Evolutionary conservation across 2,888 invertebrate genomes (phyloP), one percentile per base, ranked within the genome.

Genomic region (Dinocampus coccinellae): DNA sequence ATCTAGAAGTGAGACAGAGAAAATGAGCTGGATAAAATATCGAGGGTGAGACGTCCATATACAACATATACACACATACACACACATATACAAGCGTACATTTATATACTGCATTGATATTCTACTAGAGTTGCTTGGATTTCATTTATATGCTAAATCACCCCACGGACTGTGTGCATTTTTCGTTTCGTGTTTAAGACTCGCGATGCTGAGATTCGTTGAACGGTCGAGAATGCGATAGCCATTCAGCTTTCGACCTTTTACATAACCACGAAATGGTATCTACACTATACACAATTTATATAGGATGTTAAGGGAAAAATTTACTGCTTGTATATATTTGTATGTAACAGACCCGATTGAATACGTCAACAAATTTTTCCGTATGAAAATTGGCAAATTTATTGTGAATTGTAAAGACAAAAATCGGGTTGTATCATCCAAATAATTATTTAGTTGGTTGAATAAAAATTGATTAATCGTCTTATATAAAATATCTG

Each of bases 141-240:
- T 83, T 84, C 83, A 84, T 84, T 84, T 84, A 84, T 84, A 84
- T 84, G 83, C 83, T 83, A 84, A 83, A 76, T 47, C 47, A 16
- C 47, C 16, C 75, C 75, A 71, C 77, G 79, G 79, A 75, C 78
- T 80, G 81, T 79, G 47, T 47, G 76, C 70, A 73, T 76, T 77
- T 77, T 76, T 76, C 75, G 74, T 76, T 77, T 77, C 75, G 72
- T 73, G 71, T 76, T 76, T 77, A 74, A 74, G 75, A 73, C 77
- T 74, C 70, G 70, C 74, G 67, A 63, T 58, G 72, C 73, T 52
- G 73, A 77, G 77, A 77, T 77, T 77, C 73, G 47, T 47, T 47
- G 47, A 47, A 72, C 73, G 72, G 70, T 73, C 69, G 65, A 57
- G 47, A 65, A 65, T 33, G 53, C 70, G 39, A 36, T 55, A 66